A percentile compares a stretch with the other conserved stretches of the same genome.
These are phyloP conservation scores for Bombus soroeensis DNA, from an alignment of 1,140 invertebrate genomes.

Conservation along the genomic window DNA sequence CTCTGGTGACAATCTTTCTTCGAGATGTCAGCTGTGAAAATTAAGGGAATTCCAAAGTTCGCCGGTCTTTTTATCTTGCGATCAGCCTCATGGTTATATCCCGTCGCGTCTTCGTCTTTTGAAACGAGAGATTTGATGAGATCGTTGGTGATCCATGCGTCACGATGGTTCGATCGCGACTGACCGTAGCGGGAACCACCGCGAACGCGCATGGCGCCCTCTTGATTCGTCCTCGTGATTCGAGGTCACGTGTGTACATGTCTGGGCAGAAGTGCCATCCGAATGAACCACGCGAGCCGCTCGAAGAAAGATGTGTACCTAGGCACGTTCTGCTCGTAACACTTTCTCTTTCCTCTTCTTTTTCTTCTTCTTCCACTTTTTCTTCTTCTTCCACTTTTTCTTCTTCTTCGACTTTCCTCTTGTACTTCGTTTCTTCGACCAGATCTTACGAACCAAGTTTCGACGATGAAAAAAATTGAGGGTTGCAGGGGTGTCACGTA, in stretches of 20 bases:
- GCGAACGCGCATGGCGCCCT: conserved; percentile 7
- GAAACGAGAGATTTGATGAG: not conserved
- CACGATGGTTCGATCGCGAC: conserved; percentile 28
- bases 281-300: not conserved
- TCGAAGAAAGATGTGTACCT: not conserved
- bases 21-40: not conserved
- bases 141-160: not conserved
- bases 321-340: not conserved
- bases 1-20: not conserved
- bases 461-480: not conserved
- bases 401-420: not conserved
- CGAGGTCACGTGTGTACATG: conserved; percentile 10
- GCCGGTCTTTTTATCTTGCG: not conserved
- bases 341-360: not conserved
- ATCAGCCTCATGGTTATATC: not conserved
- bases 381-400: not conserved
- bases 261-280: conserved; percentile 13
- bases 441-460: not conserved
- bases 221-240: not conserved
- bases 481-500: conserved; percentile 27
- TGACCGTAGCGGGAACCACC: not conserved
- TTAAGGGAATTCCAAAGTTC: not conserved
- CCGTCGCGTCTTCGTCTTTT: not conserved
- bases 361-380: not conserved
- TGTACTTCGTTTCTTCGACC: not conserved